Base-by-base conservation (phyloP, 2,797 vertebrate genomes). In the Avahi laniger region DNA sequence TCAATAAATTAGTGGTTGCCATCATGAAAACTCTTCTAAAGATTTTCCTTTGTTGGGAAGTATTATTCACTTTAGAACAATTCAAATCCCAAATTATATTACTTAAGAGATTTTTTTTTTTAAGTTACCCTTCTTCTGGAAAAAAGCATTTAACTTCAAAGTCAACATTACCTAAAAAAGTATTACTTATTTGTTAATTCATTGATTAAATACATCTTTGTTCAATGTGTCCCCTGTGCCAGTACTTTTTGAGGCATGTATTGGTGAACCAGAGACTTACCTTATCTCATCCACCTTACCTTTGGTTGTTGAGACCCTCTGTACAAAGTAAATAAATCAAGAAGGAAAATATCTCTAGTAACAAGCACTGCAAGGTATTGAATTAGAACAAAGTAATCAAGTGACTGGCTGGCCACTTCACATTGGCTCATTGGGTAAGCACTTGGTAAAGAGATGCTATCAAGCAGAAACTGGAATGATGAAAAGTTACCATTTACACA, bases 51-150 rank as follows among this genome's bases (percentile, higher is more conserved):
- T 91, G 65, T 3, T 7, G 20, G 63, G 14, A 97, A 93, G 12
- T 79, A 26, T 85, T 87, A 93, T 93, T 88, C 1, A 93, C 41
- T 95, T 91, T 57, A 94, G 18, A 92, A 84, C n/a, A 50, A 94
- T 78, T 67, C 48, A 88, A 92, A 85, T 72, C 48, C 79, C 18
- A 90, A 30, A 26, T 69, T 89, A 75, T 54, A 59, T 69, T 79
- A 22, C 63, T 72, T 70, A 5, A 79, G 35, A 73, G 0, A 14
- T 65, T 38, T 69, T 80, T 41, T 57, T 57, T 57, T 72, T 46
- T 4, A 33, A 90, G 7, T 57, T 70, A 35, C 14, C 6, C 12
- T 69, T 1, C 3, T 94, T 67, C 41, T 54, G 26, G 89, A 93
- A 46, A 84, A 87, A 90, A 93, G 14, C 38, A 76, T 69, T 89